Base-by-base conservation (phyloP, 2,888 invertebrate genomes). In the Stegophylla sp. region DNA sequence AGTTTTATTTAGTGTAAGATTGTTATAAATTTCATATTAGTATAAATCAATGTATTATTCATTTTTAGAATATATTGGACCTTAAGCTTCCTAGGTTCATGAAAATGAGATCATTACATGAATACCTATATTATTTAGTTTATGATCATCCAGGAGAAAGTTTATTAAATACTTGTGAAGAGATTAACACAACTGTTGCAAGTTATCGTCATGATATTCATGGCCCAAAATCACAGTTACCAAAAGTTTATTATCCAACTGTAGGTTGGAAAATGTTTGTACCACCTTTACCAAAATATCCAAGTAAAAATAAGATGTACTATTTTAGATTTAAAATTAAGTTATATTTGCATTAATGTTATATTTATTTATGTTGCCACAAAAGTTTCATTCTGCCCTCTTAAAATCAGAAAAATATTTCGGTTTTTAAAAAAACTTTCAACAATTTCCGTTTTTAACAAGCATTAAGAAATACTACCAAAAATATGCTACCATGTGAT, bases 181-280 rank as follows among this genome's bases (percentile, higher is more conserved):
- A 82, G 10, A 61, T 53, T 56, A 66, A 67, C 20, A 26, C 20
- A 17, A 82, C 45, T 48, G 61, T 82, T 12, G 10, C 41, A 61
- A 72, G 34, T 26, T 73, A 76, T 63, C 82, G 84, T 9, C 85
- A 85, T 41, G 86, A 86, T 23, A 84, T 83, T n/a, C 83, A 88
- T 0, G 85, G 86, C 1, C 86, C 87, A 1, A 86, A 87, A 26
- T 86, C 89, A 66, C 83, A 89, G 82, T 86, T 90, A 84, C 87
- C 88, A 5, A 85, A 86, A 0, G 85, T 89, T 64, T 90, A 89
- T 82, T 88, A 86, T 53, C 87, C 87, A 4, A 88, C 89, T 73
- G 86, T 91, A 7, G 88, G 87, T 84, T 93, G 93, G 92, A 91
- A 90, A 85, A 92, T 91, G 87, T 93, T 93, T 85, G 87, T 94